Percentiles rank a stretch among this genome's conserved stretches.
Evolutionary conservation across 2,888 invertebrate genomes (phyloP).

Genomic region (Troides oblongomaculatus): DNA sequence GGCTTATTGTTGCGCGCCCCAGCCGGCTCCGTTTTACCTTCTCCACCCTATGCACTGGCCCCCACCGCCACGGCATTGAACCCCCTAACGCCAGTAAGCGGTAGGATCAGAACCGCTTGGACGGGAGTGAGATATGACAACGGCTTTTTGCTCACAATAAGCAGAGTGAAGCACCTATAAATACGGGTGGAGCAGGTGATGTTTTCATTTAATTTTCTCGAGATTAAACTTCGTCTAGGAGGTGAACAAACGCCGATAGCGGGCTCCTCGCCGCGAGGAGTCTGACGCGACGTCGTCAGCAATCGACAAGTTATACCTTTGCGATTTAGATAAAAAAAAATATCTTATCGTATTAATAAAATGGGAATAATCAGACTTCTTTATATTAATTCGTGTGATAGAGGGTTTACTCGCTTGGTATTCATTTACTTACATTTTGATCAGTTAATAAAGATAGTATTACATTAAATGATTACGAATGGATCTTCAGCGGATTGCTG

Average conservation of each 20-base stretch:
- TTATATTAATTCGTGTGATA: no score
- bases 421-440: no score
- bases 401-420: no score
- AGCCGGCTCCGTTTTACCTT: constrained; percentile 39
- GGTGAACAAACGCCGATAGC: constrained; percentile 28
- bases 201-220: constrained; percentile 66
- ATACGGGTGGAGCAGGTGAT: constrained; percentile 59
- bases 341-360: no score
- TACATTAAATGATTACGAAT: no score
- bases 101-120: constrained; percentile 30
- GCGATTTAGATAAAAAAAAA: no score
- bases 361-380: no score
- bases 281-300: no score
- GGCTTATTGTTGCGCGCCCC: constrained; percentile 69
- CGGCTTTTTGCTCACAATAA: constrained; percentile 35
- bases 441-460: no score
- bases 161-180: constrained; percentile 36
- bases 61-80: constrained; percentile 31
- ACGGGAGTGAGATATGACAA: constrained; percentile 27
- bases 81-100: constrained; percentile 8
- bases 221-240: constrained; percentile 57
- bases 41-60: constrained; percentile 42
- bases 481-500: no score
- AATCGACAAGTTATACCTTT: no score
- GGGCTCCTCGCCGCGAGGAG: neutral